Evolutionary conservation across 2,113 vertebrate species (phyloP), one percentile per base, ranked within the genome.

Genomic region (Salvelinus fontinalis): DNA sequence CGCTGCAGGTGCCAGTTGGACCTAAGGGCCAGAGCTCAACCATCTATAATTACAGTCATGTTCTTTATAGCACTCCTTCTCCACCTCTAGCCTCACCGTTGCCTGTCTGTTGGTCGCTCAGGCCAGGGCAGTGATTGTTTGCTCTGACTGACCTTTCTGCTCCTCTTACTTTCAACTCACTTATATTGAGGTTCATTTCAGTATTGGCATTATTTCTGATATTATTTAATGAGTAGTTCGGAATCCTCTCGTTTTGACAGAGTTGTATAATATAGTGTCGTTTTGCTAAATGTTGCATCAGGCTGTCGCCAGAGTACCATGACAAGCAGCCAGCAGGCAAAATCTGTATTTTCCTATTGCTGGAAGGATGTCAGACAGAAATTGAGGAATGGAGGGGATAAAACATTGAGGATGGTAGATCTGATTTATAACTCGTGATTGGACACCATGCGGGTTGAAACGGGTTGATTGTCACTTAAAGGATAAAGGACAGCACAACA

Each of bases 251-350:
- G 59, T 75, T 44, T 62, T 77, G 75, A 76, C 24, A 49, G 49
- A 34, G 67, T 74, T 74, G 54, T 72, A 60, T 0, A 72, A 0
- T 64, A n/a, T 73, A 67, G 71, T 67, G 20, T 59, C 3, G n/a
- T 29, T 11, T 76, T 87, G 22, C 85, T 73, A 34, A 69, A 20
- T 60, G 73, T 87, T 85, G 75, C 83, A 78, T 83, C 84, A 85
- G 39, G 60, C n/a, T 24, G n/a, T 70, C 44, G 4, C 9, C 48
- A 48, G n/a, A 18, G 14, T 18, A 12, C 48, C 27, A 39, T 11
- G 31, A 74, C 12, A 74, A 75, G 66, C 26, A 34, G 22, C 11
- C 29, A 6, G 4, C 24, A 48, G 48, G 20, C 12, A 26, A 20
- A 31, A 24, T 3, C 20, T 20, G 31, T 34, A n/a, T 64, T 66